Percentiles rank a stretch among this genome's conserved stretches.
Conservation (phyloP, 2,113 vertebrate genomes). For the Aepyceros melampus region DNA sequence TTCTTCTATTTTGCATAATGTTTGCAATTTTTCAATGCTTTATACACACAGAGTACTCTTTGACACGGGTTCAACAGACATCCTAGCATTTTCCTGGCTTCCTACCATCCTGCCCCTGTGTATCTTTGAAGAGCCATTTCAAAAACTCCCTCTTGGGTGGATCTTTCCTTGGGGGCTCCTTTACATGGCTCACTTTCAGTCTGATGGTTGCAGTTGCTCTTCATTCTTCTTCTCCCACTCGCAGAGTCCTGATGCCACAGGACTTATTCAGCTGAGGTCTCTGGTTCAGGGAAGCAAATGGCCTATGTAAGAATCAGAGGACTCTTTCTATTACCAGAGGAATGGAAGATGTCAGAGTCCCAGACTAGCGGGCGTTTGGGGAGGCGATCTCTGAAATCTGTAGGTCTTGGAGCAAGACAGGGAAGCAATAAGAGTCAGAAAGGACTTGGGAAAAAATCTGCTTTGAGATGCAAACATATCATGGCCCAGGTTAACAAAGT, state of each 20-base stretch:
- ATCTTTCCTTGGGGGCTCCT: not conserved
- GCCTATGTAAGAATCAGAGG: not conserved
- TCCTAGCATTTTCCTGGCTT: not conserved
- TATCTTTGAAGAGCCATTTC: not conserved
- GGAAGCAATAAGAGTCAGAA: not conserved
- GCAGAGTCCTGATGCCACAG: not conserved
- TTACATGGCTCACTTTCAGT: not conserved
- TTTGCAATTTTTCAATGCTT: not conserved
- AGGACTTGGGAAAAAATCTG: not conserved
- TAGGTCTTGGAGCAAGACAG: not conserved
- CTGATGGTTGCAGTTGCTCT: not conserved
- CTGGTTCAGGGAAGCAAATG: not conserved
- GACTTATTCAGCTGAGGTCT: not conserved
- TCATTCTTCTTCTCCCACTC: not conserved
- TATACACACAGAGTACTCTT: not conserved
- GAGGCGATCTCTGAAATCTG: not conserved
- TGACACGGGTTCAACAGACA: not conserved
- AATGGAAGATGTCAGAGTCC: not conserved
- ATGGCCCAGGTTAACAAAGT: not conserved
- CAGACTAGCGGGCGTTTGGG: not conserved
- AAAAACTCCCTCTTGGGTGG: not conserved
- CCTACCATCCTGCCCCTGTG: not conserved
- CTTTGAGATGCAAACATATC: not conserved
- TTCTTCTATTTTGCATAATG: not conserved
- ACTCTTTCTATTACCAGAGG: not conserved